Conservation (phyloP, 2,113 vertebrate species). For the Pungitius pungitius region DNA sequence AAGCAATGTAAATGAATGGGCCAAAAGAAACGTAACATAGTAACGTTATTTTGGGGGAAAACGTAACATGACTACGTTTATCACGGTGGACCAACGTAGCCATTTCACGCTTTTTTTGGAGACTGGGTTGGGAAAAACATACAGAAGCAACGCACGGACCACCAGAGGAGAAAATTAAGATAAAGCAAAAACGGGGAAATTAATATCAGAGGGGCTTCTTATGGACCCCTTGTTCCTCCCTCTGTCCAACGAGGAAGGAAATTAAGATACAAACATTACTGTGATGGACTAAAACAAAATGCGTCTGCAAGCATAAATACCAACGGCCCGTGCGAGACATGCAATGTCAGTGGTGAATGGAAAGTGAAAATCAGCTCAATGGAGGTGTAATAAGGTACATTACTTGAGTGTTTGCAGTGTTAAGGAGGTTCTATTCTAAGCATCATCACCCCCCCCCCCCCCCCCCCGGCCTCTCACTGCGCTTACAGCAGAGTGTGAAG, state of each 20-base stretch:
- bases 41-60: too few relatives aligned
- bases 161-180: constrained; percentile 39
- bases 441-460: background rate
- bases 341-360: constrained; percentile 64
- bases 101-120: too few relatives aligned
- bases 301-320: constrained; percentile 70
- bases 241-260: constrained; percentile 41
- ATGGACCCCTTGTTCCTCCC: constrained; percentile 57
- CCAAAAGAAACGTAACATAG: too few relatives aligned
- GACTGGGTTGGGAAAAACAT: constrained; percentile 1
- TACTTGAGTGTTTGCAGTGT: constrained; percentile 69
- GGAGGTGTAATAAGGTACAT: constrained; percentile 68
- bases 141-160: constrained; percentile 15
- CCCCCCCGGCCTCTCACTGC: constrained; percentile 12
- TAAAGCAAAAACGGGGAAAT: constrained; percentile 52
- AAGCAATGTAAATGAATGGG: too few relatives aligned
- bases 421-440: constrained; percentile 66
- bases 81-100: too few relatives aligned
- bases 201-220: constrained; percentile 50
- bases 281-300: constrained; percentile 64
- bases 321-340: constrained; percentile 62
- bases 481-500: constrained; percentile 62
- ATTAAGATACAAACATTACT: constrained; percentile 65
- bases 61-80: too few relatives aligned
- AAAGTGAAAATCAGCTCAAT: constrained; percentile 69